Conservation (phyloP, 2,113 vertebrate genomes). For the Thryonomys swinderianus region DNA sequence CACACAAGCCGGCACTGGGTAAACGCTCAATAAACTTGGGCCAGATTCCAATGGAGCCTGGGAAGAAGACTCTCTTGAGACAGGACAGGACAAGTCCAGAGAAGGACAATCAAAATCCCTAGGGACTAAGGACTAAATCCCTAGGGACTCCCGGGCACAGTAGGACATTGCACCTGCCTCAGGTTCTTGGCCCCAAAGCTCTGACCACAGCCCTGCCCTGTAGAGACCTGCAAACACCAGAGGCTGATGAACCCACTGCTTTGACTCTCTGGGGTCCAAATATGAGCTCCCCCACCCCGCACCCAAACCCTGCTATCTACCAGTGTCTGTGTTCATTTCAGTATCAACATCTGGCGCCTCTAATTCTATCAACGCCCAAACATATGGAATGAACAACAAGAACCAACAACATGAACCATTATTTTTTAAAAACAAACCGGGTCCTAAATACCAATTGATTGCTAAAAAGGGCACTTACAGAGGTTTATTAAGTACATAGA, state of each 20-base stretch:
- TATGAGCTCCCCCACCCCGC: background rate
- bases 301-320: background rate
- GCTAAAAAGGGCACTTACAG: slow-evolving; percentile 88
- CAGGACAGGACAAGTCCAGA: too few relatives aligned
- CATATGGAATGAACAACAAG: slow-evolving; percentile 56
- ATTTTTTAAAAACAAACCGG: slow-evolving; percentile 84
- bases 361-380: slow-evolving; percentile 38
- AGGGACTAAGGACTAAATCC: too few relatives aligned
- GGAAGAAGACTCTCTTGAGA: background rate
- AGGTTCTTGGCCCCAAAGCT: background rate
- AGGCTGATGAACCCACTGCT: background rate
- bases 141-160: background rate
- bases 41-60: background rate
- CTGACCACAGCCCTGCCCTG: background rate
- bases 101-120: too few relatives aligned
- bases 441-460: slow-evolving; percentile 89
- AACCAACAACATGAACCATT: slow-evolving; percentile 78
- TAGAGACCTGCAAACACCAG: background rate
- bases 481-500: slow-evolving; percentile 91
- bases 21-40: background rate
- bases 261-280: background rate
- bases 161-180: rapidly evolving
- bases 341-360: slow-evolving; percentile 22
- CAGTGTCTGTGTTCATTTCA: slow-evolving; percentile 9
- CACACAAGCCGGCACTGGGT: background rate